Evolutionary conservation across 1,140 invertebrate species (phyloP).

Genomic region (Camponotus vicinus): DNA sequence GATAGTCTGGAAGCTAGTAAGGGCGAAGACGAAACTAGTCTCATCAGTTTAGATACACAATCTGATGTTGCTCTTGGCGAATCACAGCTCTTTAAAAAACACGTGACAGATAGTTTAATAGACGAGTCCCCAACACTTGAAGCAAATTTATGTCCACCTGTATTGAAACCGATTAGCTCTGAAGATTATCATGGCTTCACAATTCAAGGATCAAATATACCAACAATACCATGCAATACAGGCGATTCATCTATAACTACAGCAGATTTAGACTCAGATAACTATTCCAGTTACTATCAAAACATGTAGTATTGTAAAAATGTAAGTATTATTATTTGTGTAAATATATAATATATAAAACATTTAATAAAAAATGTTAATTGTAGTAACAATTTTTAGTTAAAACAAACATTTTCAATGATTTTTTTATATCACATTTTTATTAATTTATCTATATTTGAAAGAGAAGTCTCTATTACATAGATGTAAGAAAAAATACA

Average conservation of each 20-base stretch:
- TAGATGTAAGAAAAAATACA: not conserved
- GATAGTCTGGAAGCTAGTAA: conserved; percentile 80
- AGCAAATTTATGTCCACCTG: conserved; percentile 88
- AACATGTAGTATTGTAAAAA: conserved; percentile 70
- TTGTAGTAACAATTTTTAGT: not conserved
- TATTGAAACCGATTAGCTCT: conserved; percentile 84
- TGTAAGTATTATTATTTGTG: conserved; percentile 25
- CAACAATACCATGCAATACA: conserved; percentile 91
- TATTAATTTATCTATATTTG: conserved; percentile 32
- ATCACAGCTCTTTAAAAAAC: conserved; percentile 68
- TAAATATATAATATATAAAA: not conserved
- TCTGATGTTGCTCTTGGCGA: conserved; percentile 79
- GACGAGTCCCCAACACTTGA: conserved; percentile 87
- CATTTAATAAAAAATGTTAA: conserved; percentile 27
- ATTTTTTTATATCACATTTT: conserved; percentile 11
- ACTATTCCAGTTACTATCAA: conserved; percentile 77
- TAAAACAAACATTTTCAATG: not conserved
- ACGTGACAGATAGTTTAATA: conserved; percentile 80
- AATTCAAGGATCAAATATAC: conserved; percentile 89
- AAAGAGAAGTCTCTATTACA: not conserved
- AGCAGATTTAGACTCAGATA: conserved; percentile 76
- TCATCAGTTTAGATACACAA: conserved; percentile 88
- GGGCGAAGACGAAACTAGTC: conserved; percentile 82
- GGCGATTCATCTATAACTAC: conserved; percentile 86
- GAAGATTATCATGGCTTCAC: conserved; percentile 90